Evolutionary conservation across 1,140 invertebrate genomes (phyloP), one percentile per base, ranked within the genome.

Genomic region (Dysdera silvatica): DNA sequence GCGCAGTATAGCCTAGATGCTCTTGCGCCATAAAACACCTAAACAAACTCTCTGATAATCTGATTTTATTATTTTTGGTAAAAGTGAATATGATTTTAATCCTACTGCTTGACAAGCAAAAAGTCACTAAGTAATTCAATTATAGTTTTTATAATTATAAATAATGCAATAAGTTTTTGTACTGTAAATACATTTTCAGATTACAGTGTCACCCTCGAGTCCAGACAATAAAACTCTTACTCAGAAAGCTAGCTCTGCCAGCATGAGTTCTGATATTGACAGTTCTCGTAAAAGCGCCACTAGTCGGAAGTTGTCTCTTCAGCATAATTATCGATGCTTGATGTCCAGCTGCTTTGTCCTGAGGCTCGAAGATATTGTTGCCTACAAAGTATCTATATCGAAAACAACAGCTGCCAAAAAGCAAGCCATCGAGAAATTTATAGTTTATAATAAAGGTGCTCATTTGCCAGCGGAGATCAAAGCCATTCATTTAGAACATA

Each of bases 401-500:
- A n/a, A n/a, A n/a, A 73, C 71, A 68, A 71, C 58, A 47, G 52
- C 62, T n/a, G 52, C 62, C 26, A 52, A 67, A 45, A 62, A 23
- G 47, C 43, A 61, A 45, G 45, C 64, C 10, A 43, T 57, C 49
- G 55, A 68, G 29, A 79, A 76, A 61, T 76, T 75, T 56, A 57
- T 82, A 74, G 65, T 76, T 82, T 91, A 90, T 58, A 93, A 96
- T 75, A 85, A 89, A 74, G 87, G 47, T 85, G 70, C 80, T 83
- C 47, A 85, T 48, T 80, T 96, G 67, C 93, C 94, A 8, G 84
- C 86, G 40, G 91, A 95, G 73, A 86, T 91, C 62, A 87, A 88
- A 37, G 84, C 93, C 43, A 72, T 98, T 32, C 95, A 98, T 78
- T 85, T 94, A 3, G 95, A 98, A 74, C 91, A 95, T 70, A 95